These are phyloP conservation scores for Erebia epiphron DNA, from an alignment of 2,888 invertebrate species.

Conservation along the genomic window DNA sequence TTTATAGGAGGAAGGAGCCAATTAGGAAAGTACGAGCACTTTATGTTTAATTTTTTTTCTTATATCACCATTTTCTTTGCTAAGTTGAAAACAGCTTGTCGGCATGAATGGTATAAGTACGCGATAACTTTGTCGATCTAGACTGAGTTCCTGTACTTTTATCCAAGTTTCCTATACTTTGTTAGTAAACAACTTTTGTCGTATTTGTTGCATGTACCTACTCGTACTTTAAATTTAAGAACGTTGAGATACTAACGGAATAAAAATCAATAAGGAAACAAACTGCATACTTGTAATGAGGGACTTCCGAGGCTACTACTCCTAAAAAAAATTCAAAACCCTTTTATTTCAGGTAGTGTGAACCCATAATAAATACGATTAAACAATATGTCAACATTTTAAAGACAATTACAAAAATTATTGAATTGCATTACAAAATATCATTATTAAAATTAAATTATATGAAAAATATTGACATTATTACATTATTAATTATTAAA, in stretches of 20 bases:
- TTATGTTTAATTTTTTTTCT: background rate
- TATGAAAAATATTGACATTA: too few species aligned
- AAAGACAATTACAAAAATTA: too few species aligned
- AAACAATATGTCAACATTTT: too few species aligned
- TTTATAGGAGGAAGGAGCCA: too few species aligned
- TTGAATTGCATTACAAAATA: too few species aligned
- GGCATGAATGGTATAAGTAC: constrained; percentile 6
- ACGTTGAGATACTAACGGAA: background rate
- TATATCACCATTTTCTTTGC: constrained; percentile 2
- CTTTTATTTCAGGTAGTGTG: too few species aligned
- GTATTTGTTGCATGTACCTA: background rate
- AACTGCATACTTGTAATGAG: background rate
- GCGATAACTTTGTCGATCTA: constrained; percentile 7
- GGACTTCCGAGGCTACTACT: too few species aligned
- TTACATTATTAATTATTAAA: too few species aligned
- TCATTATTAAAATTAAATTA: too few species aligned
- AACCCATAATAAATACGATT: too few species aligned
- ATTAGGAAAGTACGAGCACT: background rate
- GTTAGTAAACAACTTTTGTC: constrained; percentile 1
- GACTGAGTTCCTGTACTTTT: background rate
- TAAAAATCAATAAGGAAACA: background rate
- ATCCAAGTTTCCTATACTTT: constrained; percentile 8
- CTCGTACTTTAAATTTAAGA: background rate
- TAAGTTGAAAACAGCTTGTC: background rate
- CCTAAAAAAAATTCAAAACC: too few species aligned